These are phyloP conservation scores for Gambusia affinis DNA, from an alignment of 2,113 vertebrate genomes.

Conservation along the genomic window DNA sequence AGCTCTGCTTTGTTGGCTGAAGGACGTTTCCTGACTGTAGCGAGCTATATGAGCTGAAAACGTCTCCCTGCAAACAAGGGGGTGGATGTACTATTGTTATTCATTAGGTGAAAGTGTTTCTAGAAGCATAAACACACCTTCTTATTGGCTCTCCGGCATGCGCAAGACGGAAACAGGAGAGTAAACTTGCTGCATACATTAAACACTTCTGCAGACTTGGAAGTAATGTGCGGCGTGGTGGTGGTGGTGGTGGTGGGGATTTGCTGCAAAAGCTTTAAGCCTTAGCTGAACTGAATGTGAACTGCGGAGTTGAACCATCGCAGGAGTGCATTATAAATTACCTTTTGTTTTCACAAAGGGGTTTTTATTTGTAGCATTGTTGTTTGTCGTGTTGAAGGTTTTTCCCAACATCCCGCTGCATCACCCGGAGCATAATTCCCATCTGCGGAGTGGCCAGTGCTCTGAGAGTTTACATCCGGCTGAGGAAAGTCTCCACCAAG, in stretches of 20 bases:
- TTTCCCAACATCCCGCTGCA: neutral
- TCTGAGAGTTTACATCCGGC: conserved; percentile 25
- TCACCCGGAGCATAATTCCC: conserved; percentile 1
- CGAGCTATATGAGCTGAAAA: neutral
- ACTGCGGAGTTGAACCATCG: conserved; percentile 11
- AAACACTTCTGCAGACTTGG: conserved; percentile 15
- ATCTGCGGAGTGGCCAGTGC: conserved; percentile 2
- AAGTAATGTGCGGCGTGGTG: neutral
- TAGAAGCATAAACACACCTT: conserved; percentile 1
- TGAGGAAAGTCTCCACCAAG: conserved; percentile 27
- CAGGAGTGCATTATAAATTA: neutral
- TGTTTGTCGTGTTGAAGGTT: conserved; percentile 4
- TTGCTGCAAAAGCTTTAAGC: conserved; percentile 32
- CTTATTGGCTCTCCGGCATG: conserved; percentile 17
- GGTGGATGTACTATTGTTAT: neutral
- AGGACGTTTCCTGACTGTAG: conserved; percentile 5
- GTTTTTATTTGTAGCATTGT: conserved; percentile 3
- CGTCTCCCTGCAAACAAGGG: conserved; percentile 1
- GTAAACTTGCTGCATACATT: neutral
- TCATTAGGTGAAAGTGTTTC: neutral
- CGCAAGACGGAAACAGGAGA: conserved; percentile 12
- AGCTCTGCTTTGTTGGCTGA: conserved; percentile 9
- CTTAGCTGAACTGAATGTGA: conserved; percentile 39
- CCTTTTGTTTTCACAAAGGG: conserved; percentile 6
- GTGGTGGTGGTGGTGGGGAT: neutral